Percentiles rank a stretch among this genome's conserved stretches.
Conservation (phyloP, 2,113 vertebrate species). For the Clarias magur region DNA sequence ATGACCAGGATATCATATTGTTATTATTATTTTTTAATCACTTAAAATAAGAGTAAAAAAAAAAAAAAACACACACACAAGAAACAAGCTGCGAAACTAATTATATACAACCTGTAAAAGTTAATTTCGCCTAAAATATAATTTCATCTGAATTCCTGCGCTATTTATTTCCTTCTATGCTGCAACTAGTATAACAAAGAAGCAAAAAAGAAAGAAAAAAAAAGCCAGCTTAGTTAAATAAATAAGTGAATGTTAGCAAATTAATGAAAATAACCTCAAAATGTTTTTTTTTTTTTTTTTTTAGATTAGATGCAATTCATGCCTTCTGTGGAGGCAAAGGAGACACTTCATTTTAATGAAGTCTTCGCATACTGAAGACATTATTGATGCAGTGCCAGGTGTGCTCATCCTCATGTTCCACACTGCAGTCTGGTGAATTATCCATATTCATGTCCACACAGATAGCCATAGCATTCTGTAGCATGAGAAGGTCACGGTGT, state of each 20-base stretch:
- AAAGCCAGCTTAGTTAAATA: not conserved
- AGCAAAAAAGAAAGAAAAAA: not conserved
- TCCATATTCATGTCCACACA: not conserved
- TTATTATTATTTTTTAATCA: too few relatives aligned
- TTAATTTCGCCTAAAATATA: too few relatives aligned
- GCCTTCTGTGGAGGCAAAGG: not conserved
- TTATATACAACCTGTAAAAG: too few relatives aligned
- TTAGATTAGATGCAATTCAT: not conserved
- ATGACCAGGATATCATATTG: too few relatives aligned
- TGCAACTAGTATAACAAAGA: too few relatives aligned
- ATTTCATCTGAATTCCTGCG: too few relatives aligned
- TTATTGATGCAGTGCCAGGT: not conserved
- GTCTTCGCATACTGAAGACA: not conserved
- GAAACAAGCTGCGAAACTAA: too few relatives aligned
- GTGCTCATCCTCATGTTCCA: not conserved
- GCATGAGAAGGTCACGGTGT: not conserved
- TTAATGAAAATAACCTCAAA: not conserved
- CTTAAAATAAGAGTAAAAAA: too few relatives aligned
- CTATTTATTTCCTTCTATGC: too few relatives aligned
- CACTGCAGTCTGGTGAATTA: not conserved
- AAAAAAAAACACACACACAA: too few relatives aligned
- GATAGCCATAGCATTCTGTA: not conserved
- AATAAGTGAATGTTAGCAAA: not conserved
- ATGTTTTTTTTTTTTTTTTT: not conserved
- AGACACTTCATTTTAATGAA: not conserved